These are phyloP conservation scores for Aurelia sp. DNA, from an alignment of 30 jellyfish, hydroid and myxozoan genomes.

Conservation along the genomic window DNA sequence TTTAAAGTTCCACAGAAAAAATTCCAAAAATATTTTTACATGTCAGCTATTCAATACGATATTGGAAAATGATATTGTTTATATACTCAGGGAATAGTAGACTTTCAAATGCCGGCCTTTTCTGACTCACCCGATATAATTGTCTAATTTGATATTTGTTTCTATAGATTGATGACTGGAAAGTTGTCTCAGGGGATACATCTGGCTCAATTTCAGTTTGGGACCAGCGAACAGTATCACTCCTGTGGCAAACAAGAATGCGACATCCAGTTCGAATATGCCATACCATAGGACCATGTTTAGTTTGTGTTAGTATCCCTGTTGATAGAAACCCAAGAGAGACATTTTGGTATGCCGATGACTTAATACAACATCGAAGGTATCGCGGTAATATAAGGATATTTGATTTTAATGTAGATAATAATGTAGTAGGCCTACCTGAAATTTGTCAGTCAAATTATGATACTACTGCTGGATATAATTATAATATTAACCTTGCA, in stretches of 20 bases:
- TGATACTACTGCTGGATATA: slow-evolving; percentile 73
- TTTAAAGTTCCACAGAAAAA: no score
- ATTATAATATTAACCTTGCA: slow-evolving; percentile 71
- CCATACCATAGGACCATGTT: slow-evolving; percentile 46
- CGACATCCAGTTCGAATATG: slow-evolving; percentile 80
- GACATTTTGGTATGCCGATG: slow-evolving; percentile 81
- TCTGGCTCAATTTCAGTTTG: slow-evolving; percentile 77
- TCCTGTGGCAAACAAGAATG: slow-evolving; percentile 65
- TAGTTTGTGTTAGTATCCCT: slow-evolving; percentile 67
- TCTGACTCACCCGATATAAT: no score
- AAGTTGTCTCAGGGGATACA: slow-evolving; percentile 71
- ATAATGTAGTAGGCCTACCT: slow-evolving; percentile 44
- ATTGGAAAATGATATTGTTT: no score
- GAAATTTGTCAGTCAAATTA: slow-evolving; percentile 76
- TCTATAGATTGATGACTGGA: slow-evolving; percentile 80
- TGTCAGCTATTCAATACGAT: no score
- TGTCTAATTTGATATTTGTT: no score
- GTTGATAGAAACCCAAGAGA: slow-evolving; percentile 62
- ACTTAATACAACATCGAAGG: slow-evolving; percentile 76
- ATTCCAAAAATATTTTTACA: no score
- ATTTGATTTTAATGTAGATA: slow-evolving; percentile 57
- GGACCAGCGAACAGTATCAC: slow-evolving; percentile 62
- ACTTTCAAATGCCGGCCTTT: no score
- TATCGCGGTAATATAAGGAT: slow-evolving; percentile 84
- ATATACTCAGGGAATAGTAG: no score